Conservation (phyloP, 2,797 vertebrate genomes). For the Euthynnus affinis region DNA sequence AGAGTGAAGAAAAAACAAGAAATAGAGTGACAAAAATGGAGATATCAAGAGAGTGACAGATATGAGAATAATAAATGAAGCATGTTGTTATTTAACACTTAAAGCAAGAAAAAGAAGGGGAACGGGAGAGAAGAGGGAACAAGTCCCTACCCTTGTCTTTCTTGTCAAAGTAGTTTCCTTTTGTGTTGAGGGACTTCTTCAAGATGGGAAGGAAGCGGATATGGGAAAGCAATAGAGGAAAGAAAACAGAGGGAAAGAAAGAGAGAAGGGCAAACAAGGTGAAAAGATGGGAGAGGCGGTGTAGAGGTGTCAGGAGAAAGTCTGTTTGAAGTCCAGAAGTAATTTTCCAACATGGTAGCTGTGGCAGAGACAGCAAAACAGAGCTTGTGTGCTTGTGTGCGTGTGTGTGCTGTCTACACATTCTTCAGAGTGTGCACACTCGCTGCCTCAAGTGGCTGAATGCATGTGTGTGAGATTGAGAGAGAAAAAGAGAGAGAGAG, state of each 20-base stretch:
- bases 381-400: slow-evolving; percentile 40
- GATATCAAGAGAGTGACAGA: slow-evolving; percentile 53
- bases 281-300: slow-evolving; percentile 54
- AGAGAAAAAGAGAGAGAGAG: slow-evolving; percentile 26
- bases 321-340: slow-evolving; percentile 75
- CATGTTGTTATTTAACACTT: slow-evolving; percentile 69
- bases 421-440: slow-evolving; percentile 47
- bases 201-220: slow-evolving; percentile 17
- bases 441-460: slow-evolving; percentile 43
- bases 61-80: slow-evolving; percentile 68
- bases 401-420: slow-evolving; percentile 41
- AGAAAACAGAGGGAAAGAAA: slow-evolving; percentile 34
- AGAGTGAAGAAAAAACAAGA: slow-evolving; percentile 35
- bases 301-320: slow-evolving; percentile 48
- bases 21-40: slow-evolving; percentile 44
- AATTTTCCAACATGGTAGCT: slow-evolving; percentile 68
- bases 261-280: slow-evolving; percentile 60
- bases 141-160: slow-evolving; percentile 55
- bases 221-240: slow-evolving; percentile 13
- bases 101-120: slow-evolving; percentile 26
- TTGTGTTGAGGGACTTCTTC: slow-evolving; percentile 55
- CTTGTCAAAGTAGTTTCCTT: slow-evolving; percentile 56
- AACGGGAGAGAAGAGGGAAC: slow-evolving; percentile 11
- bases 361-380: slow-evolving; percentile 53
- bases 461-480: slow-evolving; percentile 51